A percentile compares a stretch with the other conserved stretches of the same genome.
These are phyloP conservation scores for Drosophila mayaguana DNA, from an alignment of 2,888 invertebrate genomes.

Conservation along the genomic window DNA sequence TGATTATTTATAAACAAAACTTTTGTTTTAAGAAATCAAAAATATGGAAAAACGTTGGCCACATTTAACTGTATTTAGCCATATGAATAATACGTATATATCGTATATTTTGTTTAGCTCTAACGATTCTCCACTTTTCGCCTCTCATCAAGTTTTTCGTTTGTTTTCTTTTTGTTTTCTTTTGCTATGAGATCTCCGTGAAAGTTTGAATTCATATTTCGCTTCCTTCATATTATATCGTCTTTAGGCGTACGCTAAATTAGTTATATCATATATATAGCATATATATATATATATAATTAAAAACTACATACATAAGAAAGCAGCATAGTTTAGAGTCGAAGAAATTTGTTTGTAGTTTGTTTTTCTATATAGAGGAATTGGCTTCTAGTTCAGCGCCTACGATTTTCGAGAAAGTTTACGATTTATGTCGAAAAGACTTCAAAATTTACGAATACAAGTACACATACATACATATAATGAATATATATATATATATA, in stretches of 20 bases:
- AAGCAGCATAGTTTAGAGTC: conserved; percentile 71
- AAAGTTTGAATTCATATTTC: conserved; percentile 82
- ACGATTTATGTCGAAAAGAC: conserved; percentile 33
- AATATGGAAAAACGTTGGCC: conserved; percentile 52
- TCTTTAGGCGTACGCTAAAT: conserved; percentile 50
- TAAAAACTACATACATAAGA: conserved; percentile 77
- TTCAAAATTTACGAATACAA: conserved; percentile 52
- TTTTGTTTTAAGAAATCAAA: conserved; percentile 36
- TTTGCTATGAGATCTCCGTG: conserved; percentile 84
- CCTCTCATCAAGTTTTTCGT: conserved; percentile 52
- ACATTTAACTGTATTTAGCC: background rate
- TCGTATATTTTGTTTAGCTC: conserved; percentile 2
- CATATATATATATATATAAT: conserved; percentile 47
- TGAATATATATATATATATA: conserved; percentile 23
- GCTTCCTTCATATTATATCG: conserved; percentile 29
- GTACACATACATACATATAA: conserved; percentile 37
- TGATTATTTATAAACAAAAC: conserved; percentile 70
- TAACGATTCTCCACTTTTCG: conserved; percentile 35
- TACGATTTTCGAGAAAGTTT: conserved; percentile 49
- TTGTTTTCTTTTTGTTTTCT: conserved; percentile 19
- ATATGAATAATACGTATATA: background rate
- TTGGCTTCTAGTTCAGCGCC: conserved; percentile 27
- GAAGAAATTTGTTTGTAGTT: conserved; percentile 28
- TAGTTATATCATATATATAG: conserved; percentile 29
- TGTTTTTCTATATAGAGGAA: conserved; percentile 6